A percentile compares a stretch with the other conserved stretches of the same genome.
Evolutionary conservation across 2,113 vertebrate genomes (phyloP).

Genomic region (Megalops atlanticus): DNA sequence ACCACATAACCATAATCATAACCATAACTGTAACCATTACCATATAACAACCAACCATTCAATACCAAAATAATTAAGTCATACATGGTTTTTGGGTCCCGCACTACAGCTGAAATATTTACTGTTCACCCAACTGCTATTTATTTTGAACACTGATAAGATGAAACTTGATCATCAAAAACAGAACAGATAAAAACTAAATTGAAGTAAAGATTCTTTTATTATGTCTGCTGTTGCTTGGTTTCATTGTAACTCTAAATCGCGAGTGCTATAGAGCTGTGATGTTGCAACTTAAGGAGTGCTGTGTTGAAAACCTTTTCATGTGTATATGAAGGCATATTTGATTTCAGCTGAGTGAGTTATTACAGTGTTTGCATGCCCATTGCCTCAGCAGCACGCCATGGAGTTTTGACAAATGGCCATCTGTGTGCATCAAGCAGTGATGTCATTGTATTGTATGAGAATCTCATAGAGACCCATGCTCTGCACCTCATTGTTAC

Average conservation of each 20-base stretch:
- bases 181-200: background rate
- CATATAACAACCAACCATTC: background rate
- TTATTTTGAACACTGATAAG: background rate
- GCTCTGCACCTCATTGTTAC: background rate
- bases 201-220: background rate
- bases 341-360: background rate
- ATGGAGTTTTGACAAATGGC: background rate
- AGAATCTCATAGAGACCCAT: background rate
- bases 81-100: background rate
- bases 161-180: background rate
- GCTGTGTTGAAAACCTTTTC: background rate
- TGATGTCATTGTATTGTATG: background rate
- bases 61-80: background rate
- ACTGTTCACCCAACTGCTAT: background rate
- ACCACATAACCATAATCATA: no score
- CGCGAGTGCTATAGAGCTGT: background rate
- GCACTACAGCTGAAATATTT: background rate
- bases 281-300: background rate
- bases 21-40: no score
- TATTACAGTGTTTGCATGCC: background rate
- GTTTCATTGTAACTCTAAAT: background rate
- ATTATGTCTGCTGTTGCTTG: background rate
- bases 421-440: conserved; percentile 1
- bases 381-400: background rate
- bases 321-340: background rate